Evolutionary conservation across 2,113 vertebrate species (phyloP), one percentile per base, ranked within the genome.

Genomic region (Hystrix cristata): DNA sequence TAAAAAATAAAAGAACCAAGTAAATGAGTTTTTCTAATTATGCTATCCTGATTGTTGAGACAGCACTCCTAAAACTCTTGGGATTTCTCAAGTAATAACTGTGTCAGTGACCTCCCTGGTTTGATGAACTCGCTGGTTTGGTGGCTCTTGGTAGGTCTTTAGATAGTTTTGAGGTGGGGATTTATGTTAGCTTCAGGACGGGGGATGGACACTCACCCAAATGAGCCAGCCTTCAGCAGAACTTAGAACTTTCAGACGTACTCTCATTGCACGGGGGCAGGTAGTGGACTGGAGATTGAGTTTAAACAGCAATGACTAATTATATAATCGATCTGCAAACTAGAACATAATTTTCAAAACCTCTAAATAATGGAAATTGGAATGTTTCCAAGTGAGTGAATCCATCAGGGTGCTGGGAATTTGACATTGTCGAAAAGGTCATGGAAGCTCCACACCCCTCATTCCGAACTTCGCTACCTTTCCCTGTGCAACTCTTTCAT

Each of bases 381-480:
- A 89, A 25, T 21, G 7, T 3, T 16, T 79, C 11, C 27, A 10
- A 3, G 16, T 53, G 10, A 16, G 34, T 29, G 21, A 60, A 7
- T 67, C 46, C 3, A 78, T 7, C 4, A 8, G 38, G 25, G 6
- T 76, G 2, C 8, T 51, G 16, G 38, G 21, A 72, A 29, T 15
- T 11, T 21, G 2, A 34, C 1, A 7, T 0, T 6, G 18, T 15
- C 0, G 2, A 65, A 27, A 23, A 83, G 15, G 11, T 0, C 19
- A n/a, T 34, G 4, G 6, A 53, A 34, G 4, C 0, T 67, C 1
- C 13, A n/a, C 19, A 31, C 7, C 3, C 51, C 3, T 71, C 55
- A 64, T 3, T 1, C 10, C 31, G 25, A 43, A 6, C 3, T 6
- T 2, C 51, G 25, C 5, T 65, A 25, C 34, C 16, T 95, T 48